These are phyloP conservation scores for Cryptosula pallasiana DNA, from an alignment of 2,888 invertebrate species.

Conservation along the genomic window DNA sequence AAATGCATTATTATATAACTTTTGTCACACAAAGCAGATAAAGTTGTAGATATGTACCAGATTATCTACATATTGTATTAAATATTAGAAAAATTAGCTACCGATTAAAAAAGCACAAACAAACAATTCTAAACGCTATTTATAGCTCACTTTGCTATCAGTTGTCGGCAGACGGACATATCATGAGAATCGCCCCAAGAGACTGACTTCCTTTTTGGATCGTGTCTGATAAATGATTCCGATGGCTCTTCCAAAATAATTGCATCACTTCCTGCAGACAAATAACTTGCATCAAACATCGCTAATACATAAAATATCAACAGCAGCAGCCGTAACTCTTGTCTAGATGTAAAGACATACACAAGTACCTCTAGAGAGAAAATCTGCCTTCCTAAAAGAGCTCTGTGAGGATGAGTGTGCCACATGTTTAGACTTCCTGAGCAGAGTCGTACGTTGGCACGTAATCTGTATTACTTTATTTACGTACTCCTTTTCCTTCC, in stretches of 20 bases:
- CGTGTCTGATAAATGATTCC: slow-evolving; percentile 30
- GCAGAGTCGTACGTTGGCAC: slow-evolving; percentile 46
- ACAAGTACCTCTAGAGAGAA: background rate
- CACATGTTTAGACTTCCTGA: slow-evolving; percentile 35
- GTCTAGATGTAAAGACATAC: no score
- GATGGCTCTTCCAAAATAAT: background rate
- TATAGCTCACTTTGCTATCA: slow-evolving; percentile 29
- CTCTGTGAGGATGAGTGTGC: background rate
- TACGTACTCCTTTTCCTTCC: slow-evolving; percentile 45
- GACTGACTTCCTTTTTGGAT: slow-evolving; percentile 45
- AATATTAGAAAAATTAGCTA: no score
- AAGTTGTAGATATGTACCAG: no score
- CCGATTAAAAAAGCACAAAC: no score
- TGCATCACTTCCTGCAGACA: slow-evolving; percentile 6
- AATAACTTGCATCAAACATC: no score
- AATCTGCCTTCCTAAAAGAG: background rate
- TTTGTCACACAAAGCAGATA: no score
- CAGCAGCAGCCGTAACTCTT: no score
- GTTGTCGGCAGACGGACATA: slow-evolving; percentile 39
- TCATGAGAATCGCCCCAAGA: slow-evolving; percentile 51
- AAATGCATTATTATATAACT: no score
- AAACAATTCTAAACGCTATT: no score
- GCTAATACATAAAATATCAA: no score
- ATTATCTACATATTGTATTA: no score
- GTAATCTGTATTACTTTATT: slow-evolving; percentile 47